These are phyloP conservation scores for Caiman crocodilus DNA, from an alignment of 2,797 vertebrate species.

Conservation along the genomic window DNA sequence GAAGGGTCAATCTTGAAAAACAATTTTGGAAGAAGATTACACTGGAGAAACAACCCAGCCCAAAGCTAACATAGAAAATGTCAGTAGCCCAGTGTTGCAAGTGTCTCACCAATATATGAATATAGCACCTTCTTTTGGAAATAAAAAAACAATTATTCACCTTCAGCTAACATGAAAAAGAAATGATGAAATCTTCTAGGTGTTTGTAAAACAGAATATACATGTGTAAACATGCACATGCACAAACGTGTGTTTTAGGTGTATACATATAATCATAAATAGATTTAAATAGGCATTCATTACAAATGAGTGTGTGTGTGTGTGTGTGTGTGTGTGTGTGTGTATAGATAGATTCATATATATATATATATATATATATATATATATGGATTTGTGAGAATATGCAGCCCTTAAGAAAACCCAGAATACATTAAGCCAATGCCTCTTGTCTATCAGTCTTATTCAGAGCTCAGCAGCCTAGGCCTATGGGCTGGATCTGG, in stretches of 20 bases:
- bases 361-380: neutral
- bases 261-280: neutral
- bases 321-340: too few relatives aligned
- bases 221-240: neutral
- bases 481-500: too few relatives aligned
- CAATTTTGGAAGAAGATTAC: neutral
- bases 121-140: neutral
- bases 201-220: neutral
- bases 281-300: neutral
- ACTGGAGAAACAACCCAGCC: neutral
- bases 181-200: constrained; percentile 1
- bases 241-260: neutral
- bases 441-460: neutral
- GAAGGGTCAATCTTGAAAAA: constrained; percentile 1
- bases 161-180: neutral
- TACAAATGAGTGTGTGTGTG: neutral
- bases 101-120: neutral
- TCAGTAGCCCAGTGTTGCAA: neutral
- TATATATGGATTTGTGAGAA: neutral
- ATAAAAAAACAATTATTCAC: constrained; percentile 13
- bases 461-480: too few relatives aligned
- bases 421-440: neutral
- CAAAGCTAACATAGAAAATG: neutral
- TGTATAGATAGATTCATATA: too few relatives aligned
- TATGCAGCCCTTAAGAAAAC: neutral